phyloP scores from a whole-genome alignment of 2,797 vertebrate genomes.

The Dipus sagitta region DNA sequence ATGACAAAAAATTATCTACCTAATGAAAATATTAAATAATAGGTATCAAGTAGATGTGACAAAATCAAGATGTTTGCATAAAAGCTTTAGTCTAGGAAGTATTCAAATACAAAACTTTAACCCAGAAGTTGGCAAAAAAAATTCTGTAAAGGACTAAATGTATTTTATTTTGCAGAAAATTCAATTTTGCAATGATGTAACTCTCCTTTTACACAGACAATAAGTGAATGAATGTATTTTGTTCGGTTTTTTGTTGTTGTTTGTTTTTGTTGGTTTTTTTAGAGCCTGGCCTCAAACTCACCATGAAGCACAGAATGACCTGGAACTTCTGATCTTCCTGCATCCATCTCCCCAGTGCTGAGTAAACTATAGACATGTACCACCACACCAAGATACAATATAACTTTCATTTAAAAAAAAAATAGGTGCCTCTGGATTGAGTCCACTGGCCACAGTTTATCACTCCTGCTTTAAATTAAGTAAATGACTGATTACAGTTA shows the following conservation, averaged over 20 bases:
- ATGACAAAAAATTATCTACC: background rate
- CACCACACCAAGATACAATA: no score
- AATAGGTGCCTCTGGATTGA: background rate
- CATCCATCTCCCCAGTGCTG: background rate
- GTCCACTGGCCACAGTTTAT: background rate
- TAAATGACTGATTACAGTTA: background rate
- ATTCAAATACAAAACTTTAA: constrained; percentile 17
- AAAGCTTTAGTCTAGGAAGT: constrained; percentile 31
- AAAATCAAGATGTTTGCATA: constrained; percentile 31
- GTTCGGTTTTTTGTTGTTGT: background rate
- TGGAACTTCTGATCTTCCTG: background rate
- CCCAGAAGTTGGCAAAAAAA: background rate
- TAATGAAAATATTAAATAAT: constrained; percentile 58
- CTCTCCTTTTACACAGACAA: background rate
- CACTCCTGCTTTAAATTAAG: background rate
- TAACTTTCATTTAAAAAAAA: background rate
- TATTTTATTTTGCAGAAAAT: background rate
- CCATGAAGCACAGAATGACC: background rate
- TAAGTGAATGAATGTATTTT: background rate
- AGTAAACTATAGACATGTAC: background rate
- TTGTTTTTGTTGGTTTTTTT: no score
- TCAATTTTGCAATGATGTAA: background rate
- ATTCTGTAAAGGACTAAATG: background rate
- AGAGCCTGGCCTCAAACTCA: background rate
- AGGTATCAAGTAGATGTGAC: background rate